Evolutionary conservation across 2,797 vertebrate species (phyloP).

Genomic region (Gymnothorax javanicus): DNA sequence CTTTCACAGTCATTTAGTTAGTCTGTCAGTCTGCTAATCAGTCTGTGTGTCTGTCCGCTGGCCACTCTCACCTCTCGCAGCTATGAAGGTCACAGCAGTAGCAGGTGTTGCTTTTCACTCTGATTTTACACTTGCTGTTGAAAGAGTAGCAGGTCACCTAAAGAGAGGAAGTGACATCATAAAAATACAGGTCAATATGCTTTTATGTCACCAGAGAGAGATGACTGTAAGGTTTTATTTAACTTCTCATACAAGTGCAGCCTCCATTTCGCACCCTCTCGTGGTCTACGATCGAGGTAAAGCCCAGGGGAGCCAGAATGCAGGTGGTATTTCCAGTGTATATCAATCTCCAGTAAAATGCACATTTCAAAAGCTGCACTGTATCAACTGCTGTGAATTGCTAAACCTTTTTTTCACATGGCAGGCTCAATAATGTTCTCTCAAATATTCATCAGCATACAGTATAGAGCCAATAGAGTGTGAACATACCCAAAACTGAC

Average conservation of each 20-base stretch:
- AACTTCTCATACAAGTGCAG: not conserved
- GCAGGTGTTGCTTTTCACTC: conserved; percentile 88
- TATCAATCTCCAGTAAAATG: not conserved
- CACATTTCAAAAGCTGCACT: not conserved
- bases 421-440: not conserved
- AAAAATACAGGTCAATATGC: not conserved
- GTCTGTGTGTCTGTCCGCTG: not conserved
- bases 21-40: too few relatives aligned
- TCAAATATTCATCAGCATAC: not conserved
- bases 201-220: not conserved
- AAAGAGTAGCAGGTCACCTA: conserved; percentile 83
- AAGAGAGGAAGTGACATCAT: conserved; percentile 17
- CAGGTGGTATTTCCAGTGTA: not conserved
- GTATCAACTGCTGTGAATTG: not conserved
- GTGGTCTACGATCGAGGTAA: not conserved
- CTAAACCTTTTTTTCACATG: not conserved
- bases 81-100: conserved; percentile 94
- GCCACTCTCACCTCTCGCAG: conserved; percentile 81
- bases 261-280: not conserved
- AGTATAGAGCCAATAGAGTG: too few relatives aligned
- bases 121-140: conserved; percentile 78
- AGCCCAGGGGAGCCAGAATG: not conserved
- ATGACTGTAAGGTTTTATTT: not conserved
- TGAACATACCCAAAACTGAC: too few relatives aligned
- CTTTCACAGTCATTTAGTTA: too few relatives aligned